Conservation (phyloP, 2,888 invertebrate genomes). For the Eledone cirrhosa region DNA sequence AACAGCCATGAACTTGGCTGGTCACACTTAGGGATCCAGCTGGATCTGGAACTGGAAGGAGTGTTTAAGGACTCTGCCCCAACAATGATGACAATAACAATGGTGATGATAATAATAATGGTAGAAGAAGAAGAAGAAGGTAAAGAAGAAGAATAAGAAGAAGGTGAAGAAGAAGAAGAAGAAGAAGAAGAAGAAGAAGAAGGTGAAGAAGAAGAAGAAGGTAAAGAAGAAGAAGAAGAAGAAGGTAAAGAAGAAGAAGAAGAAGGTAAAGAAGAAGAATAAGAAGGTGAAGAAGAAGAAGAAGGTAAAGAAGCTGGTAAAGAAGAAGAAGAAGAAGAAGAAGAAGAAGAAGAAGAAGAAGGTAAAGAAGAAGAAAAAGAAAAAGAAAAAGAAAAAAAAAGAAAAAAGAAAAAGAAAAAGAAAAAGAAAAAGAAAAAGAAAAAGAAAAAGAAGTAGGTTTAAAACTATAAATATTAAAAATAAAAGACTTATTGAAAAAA, state of each 20-base stretch:
- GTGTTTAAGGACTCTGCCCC: too few relatives aligned
- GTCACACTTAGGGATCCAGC: too few relatives aligned
- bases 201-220: neutral
- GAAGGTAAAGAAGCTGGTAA: neutral
- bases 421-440: neutral
- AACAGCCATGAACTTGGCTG: too few relatives aligned
- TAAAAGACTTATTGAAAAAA: too few relatives aligned
- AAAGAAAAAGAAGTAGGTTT: neutral
- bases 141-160: neutral
- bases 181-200: neutral
- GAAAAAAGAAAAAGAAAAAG: neutral
- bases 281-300: neutral
- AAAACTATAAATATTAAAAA: too few relatives aligned
- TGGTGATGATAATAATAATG: neutral
- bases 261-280: neutral
- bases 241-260: neutral
- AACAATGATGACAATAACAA: neutral
- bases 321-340: neutral
- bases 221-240: neutral
- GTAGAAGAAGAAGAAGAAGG: neutral
- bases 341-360: neutral
- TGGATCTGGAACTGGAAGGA: too few relatives aligned
- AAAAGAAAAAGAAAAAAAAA: neutral
- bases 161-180: neutral
- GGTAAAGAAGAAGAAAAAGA: neutral